Evolutionary conservation across 2,797 vertebrate genomes (phyloP).

Genomic region (Poliocrania exsul): DNA sequence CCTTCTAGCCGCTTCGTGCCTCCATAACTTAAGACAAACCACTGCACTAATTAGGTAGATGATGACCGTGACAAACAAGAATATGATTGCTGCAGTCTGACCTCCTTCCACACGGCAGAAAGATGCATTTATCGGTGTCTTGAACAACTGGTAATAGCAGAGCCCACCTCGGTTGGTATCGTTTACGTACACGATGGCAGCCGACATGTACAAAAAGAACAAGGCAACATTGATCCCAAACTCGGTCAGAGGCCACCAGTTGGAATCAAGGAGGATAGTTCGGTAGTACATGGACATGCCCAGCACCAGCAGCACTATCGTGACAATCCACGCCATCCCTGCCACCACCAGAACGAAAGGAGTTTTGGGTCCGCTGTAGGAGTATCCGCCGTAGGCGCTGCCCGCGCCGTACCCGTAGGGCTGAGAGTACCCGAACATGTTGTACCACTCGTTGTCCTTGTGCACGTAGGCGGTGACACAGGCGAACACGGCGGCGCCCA

Average conservation of each 20-base stretch:
- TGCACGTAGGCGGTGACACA: constrained; percentile 95
- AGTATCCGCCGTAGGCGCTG: constrained; percentile 73
- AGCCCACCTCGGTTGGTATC: constrained; percentile 92
- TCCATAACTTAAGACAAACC: constrained; percentile 93
- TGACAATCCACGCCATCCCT: constrained; percentile 89
- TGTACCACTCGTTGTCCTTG: constrained; percentile 98
- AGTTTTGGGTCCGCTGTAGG: constrained; percentile 92
- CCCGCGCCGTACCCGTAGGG: constrained; percentile 79
- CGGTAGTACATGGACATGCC: constrained; percentile 99
- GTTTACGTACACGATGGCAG: constrained; percentile 89
- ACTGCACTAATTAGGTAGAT: constrained; percentile 89
- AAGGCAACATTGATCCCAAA: constrained; percentile 91
- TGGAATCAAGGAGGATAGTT: constrained; percentile 93
- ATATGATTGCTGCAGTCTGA: constrained; percentile 93
- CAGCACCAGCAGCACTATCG: constrained; percentile 88
- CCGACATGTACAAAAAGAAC: constrained; percentile 90
- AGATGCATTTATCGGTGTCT: constrained; percentile 84
- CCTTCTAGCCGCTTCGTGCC: constrained; percentile 86
- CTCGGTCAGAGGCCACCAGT: constrained; percentile 97
- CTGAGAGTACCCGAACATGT: constrained; percentile 89
- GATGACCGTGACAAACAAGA: constrained; percentile 88
- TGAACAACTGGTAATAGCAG: constrained; percentile 90
- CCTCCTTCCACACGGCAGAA: constrained; percentile 94
- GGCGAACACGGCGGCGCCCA: constrained; percentile 93
- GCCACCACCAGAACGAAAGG: constrained; percentile 91